Percentiles rank a stretch among this genome's conserved stretches.
phyloP scores from a whole-genome alignment of 1,140 invertebrate species.

The Trypoxylus dichotomus region DNA sequence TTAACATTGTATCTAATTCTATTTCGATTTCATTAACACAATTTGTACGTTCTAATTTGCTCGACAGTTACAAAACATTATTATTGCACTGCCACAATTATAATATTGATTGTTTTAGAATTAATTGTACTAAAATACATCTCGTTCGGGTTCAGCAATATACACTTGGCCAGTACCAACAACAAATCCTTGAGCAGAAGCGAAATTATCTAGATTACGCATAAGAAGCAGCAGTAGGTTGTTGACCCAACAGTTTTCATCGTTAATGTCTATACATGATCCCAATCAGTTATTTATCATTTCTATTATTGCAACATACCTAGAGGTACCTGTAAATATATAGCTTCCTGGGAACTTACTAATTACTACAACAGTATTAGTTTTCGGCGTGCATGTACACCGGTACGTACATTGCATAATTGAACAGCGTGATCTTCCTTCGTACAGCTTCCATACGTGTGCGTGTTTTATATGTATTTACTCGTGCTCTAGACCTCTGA shows the following conservation, averaged over 20 bases:
- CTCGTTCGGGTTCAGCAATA: not conserved
- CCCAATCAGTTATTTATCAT: conserved; percentile 12
- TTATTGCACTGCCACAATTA: not conserved
- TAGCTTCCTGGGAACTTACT: conserved; percentile 20
- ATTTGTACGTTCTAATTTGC: not conserved
- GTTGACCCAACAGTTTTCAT: conserved; percentile 1
- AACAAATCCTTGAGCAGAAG: not conserved
- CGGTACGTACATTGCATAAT: not conserved
- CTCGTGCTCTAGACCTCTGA: not conserved
- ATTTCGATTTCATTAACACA: no score
- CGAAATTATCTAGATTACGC: not conserved
- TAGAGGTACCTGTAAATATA: not conserved
- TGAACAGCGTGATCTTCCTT: not conserved
- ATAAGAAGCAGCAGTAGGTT: not conserved
- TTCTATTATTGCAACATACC: conserved; percentile 1
- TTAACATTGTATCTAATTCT: no score
- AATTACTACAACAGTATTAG: conserved; percentile 1
- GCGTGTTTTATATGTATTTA: conserved; percentile 1
- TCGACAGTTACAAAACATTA: not conserved
- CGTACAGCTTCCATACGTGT: not conserved
- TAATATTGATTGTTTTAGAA: not conserved
- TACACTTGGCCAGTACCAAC: not conserved
- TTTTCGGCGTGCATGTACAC: not conserved
- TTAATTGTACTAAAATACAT: not conserved
- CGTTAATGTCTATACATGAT: not conserved